phyloP scores from a whole-genome alignment of 2,888 invertebrate species.

The Dendrolimus pini region DNA sequence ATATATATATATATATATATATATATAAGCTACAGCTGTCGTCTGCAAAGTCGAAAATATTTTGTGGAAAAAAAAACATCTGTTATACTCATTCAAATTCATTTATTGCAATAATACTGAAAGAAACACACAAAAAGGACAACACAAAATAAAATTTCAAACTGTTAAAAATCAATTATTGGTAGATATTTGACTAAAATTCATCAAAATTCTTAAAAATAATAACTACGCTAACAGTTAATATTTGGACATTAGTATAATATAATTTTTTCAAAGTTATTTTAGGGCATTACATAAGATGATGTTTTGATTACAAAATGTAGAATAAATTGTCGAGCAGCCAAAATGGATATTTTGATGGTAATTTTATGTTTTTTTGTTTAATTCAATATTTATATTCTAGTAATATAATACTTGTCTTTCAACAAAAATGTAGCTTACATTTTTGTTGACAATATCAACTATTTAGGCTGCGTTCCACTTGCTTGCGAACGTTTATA shows the following conservation, averaged over 20 bases:
- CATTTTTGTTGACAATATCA: too few relatives aligned
- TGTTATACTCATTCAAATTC: conserved; percentile 1
- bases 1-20: too few relatives aligned
- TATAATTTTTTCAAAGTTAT: background rate
- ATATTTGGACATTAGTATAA: conserved; percentile 22
- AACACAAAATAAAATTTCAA: conserved; percentile 27
- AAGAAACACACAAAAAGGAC: conserved; percentile 19
- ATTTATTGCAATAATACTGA: conserved; percentile 36
- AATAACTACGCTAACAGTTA: conserved; percentile 15
- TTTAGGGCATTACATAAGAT: background rate
- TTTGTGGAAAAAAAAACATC: conserved; percentile 4
- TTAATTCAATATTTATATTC: too few relatives aligned
- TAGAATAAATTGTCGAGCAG: too few relatives aligned
- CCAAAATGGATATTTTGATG: too few relatives aligned
- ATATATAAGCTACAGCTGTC: too few relatives aligned
- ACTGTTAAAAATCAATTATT: conserved; percentile 17
- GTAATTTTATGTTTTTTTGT: too few relatives aligned
- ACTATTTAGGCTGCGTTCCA: too few relatives aligned
- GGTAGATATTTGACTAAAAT: conserved; percentile 20
- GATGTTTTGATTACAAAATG: background rate
- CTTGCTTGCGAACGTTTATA: too few relatives aligned
- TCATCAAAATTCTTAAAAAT: conserved; percentile 21
- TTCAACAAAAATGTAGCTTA: too few relatives aligned
- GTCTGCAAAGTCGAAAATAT: too few relatives aligned
- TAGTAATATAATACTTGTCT: too few relatives aligned